Percentiles rank a stretch among this genome's conserved stretches.
Conservation (phyloP, 2,113 vertebrate species). For the Otus sunia region DNA sequence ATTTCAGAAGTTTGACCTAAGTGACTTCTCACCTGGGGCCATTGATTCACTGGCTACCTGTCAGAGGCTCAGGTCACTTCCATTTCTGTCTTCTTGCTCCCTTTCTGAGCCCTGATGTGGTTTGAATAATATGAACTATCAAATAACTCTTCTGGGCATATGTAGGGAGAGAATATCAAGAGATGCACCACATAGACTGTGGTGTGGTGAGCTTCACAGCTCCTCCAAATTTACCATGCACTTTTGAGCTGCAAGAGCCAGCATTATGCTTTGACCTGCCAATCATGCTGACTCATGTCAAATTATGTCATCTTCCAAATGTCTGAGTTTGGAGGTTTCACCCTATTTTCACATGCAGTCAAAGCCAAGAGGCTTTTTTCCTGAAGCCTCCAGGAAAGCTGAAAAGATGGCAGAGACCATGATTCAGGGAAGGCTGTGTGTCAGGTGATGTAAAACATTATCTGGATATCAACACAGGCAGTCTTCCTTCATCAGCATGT, state of each 20-base stretch:
- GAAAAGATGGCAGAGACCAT: neutral
- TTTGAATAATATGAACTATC: neutral
- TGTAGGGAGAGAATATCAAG: neutral
- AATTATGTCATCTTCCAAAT: conserved; percentile 33
- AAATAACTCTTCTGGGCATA: neutral
- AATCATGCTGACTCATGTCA: conserved; percentile 13
- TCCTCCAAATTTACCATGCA: neutral
- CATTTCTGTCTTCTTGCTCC: neutral
- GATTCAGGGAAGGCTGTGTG: neutral
- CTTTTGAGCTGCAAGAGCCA: neutral
- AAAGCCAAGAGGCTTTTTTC: neutral
- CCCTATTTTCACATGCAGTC: neutral
- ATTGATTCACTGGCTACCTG: neutral
- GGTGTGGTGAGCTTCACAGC: neutral
- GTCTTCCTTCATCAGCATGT: neutral
- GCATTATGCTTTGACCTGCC: neutral
- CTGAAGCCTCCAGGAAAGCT: neutral
- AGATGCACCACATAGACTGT: neutral
- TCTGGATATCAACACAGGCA: neutral
- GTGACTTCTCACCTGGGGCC: neutral
- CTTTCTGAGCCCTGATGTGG: neutral
- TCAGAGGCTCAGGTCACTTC: neutral
- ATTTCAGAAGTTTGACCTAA: neutral
- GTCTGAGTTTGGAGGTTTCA: conserved; percentile 9
- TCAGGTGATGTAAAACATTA: neutral